Evolutionary conservation across 2,888 invertebrate species (phyloP), one percentile per base, ranked within the genome.

Genomic region (Gandaritis pyraliata): DNA sequence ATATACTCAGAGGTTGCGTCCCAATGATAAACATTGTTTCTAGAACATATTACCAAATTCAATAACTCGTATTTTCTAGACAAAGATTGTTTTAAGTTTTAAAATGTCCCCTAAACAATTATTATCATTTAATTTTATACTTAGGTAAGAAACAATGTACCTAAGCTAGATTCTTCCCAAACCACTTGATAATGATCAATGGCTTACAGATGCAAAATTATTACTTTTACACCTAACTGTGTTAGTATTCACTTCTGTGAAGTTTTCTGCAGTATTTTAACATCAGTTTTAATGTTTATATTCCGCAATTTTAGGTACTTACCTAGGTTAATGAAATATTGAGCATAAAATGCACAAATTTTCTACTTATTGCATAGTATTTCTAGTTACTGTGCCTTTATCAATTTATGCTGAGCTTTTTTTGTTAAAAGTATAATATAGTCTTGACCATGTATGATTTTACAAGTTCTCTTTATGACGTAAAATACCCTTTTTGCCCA

Each of bases 331-430:
- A 43, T 43, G 16, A 43, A 43, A 43, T 52, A 53, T 58, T 61
- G 53, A 56, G 69, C 67, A 67, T 69, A 45, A 64, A 67, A 69
- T 69, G 69, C 69, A 65, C 65, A 65, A 64, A 56, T 50, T 55
- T 18, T 52, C 51, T 48, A 36, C n/a, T 41, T 30, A 48, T 15
- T 33, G 23, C 43, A 16, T 23, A 18, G 49, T 11, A 7, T 48
- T 39, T 7, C 18, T n/a, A n/a, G n/a, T 30, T 41, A 33, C 1
- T 23, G 64, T 64, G 63, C 66, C 66, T 66, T 64, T 49, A 30
- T 38, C 45, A 16, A 49, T 41, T 56, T 46, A 23, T 10, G 1
- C 10, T 56, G 43, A 41, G 16, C 11, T 43, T 43, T 43, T n/a
- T 16, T 43, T 43, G 43, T 16, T 43, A 10, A 16, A 41, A 8